Evolutionary conservation across 1,140 invertebrate genomes (phyloP), one percentile per base, ranked within the genome.

Genomic region (Aporrectodea caliginosa): DNA sequence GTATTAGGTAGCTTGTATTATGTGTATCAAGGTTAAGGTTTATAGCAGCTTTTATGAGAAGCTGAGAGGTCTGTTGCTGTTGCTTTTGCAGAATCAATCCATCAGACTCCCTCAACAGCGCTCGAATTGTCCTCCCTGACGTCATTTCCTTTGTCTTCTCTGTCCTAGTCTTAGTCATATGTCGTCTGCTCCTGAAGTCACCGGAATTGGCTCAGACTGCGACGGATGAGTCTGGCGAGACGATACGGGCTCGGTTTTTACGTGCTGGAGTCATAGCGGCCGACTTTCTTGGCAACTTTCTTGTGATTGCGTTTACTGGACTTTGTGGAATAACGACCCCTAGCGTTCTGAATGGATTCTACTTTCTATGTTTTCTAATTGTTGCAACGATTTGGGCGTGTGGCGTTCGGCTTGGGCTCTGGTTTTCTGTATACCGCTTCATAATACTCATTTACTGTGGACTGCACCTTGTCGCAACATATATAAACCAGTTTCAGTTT

Each of bases 261-360:
- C 43, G 43, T 12, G 22, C 43, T 22, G 43, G 43, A 58, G 35
- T 76, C 34, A 43, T 29, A 2, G 27, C 27, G 2, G 43, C 43
- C 75, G 34, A 43, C 12, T 76, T 58, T 35, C 75, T 76, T 35
- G 75, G 75, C 14, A 34, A 29, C 0, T 32, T 32, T 2, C 12
- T 29, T 29, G 75, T 76, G 1, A 32, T 76, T 35, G 16, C 29
- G 16, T 35, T 76, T 31, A 76, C 43, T 32, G 43, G 27, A 16
- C 33, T 76, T 31, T 76, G 75, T 35, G 75, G 75, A 29, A 76
- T 76, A 29, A 30, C 75, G n/a, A 35, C 34, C n/a, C 75, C 75
- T 1, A 76, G 43, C 43, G 0, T 76, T 43, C 33, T 76, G 32
- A 43, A 43, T 1, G 1, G 27, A 0, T n/a, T 76, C 14, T 76